Evolutionary conservation across 2,113 vertebrate species (phyloP), one percentile per base, ranked within the genome.

Genomic region (Hiodon tergisus): DNA sequence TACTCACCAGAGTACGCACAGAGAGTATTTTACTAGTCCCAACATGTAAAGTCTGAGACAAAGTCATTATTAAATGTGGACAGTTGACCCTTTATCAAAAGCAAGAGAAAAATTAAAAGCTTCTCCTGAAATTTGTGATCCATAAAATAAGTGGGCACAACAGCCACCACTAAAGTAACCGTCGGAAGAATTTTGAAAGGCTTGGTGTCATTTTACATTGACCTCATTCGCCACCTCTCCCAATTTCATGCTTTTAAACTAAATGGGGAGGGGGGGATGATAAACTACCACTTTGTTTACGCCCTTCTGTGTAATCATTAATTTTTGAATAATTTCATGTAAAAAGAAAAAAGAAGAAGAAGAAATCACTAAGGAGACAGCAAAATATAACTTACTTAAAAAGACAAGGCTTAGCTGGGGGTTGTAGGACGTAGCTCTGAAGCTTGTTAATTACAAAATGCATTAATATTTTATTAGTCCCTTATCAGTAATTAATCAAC

Each of bases 401-500:
- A 78, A 75, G 66, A 78, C 70, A 71, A 82, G 83, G 87, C 80
- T 85, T 87, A 86, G 81, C 78, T 81, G 82, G 73, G 69, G 80
- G 85, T 81, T 78, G 76, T 81, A 67, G 79, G 78, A 83, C 83
- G 73, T 47, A 16, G 80, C 78, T 87, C 83, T 83, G 84, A 86
- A 79, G 80, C 87, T 83, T 89, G 85, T 88, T 93, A 93, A 95
- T 93, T 93, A 92, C 80, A 77, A 91, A 93, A 90, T 84, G 81
- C 87, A 91, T 93, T 90, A 88, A 91, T 92, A 84, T 91, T 95
- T 94, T 92, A 94, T 93, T 92, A 92, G 88, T 80, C 87, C 86
- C 91, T 93, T 93, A 93, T 94, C 90, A 90, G 93, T 89, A 94
- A 93, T 92, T 93, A 94, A 93, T 94, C 90, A 91, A 71, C 80